phyloP scores from a whole-genome alignment of 2,113 vertebrate species.

The Syrrhaptes paradoxus region DNA sequence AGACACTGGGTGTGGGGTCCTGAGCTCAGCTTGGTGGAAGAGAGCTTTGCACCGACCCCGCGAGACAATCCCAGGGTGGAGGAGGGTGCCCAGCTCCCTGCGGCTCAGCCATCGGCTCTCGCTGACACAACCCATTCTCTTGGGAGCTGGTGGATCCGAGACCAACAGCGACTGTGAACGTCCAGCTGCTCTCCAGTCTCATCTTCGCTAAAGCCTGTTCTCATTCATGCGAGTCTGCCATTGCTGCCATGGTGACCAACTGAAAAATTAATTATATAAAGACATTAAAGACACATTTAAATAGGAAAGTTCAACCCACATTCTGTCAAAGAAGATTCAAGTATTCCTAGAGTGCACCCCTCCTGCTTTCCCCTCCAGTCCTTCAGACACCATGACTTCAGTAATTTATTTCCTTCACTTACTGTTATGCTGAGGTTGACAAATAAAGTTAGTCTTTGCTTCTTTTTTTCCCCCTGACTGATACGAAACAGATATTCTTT shows the following conservation, averaged over 20 bases:
- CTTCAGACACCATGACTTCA: neutral
- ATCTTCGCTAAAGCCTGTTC: neutral
- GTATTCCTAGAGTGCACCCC: neutral
- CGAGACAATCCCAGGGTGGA: too few relatives aligned
- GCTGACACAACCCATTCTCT: neutral
- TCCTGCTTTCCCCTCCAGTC: neutral
- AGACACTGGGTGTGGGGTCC: neutral
- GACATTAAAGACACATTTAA: neutral
- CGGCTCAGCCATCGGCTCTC: neutral
- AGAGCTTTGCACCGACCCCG: fast-evolving
- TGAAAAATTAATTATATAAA: constrained; percentile 10
- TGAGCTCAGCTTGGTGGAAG: neutral
- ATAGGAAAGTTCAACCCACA: neutral
- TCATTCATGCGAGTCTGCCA: constrained; percentile 18
- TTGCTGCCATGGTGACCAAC: constrained; percentile 40
- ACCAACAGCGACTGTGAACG: neutral
- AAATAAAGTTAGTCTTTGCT: neutral
- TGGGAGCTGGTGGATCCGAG: neutral
- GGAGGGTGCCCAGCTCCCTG: neutral
- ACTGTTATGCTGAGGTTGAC: neutral
- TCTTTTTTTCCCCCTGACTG: neutral
- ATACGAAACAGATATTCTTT: neutral
- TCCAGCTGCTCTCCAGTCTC: neutral
- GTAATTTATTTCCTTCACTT: neutral
- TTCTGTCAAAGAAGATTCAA: neutral